A percentile compares a stretch with the other conserved stretches of the same genome.
Evolutionary conservation across 2,113 vertebrate species (phyloP).

Genomic region (Corythornis vintsioides): DNA sequence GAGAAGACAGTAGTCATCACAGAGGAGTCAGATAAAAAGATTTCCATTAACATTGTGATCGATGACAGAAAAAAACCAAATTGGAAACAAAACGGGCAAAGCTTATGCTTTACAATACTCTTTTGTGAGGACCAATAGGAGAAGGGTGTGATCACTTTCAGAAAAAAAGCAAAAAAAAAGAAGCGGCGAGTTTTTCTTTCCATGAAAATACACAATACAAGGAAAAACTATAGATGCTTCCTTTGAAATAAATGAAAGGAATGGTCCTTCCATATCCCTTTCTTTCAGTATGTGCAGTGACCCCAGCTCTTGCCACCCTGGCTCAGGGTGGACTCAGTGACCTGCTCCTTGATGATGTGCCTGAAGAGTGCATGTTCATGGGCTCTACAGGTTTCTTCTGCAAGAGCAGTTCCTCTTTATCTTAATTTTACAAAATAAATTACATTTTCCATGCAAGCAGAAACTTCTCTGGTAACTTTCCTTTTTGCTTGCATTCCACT

Average conservation of each 20-base stretch:
- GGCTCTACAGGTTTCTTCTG: background rate
- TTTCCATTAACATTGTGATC: background rate
- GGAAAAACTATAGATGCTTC: background rate
- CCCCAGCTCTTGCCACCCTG: background rate
- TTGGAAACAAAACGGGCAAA: background rate
- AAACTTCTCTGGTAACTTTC: background rate
- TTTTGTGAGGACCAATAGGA: background rate
- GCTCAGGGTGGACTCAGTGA: background rate
- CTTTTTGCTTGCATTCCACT: background rate
- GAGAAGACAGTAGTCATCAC: background rate
- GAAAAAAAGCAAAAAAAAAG: background rate
- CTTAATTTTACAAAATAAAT: background rate
- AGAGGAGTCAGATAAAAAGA: background rate
- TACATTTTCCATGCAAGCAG: background rate
- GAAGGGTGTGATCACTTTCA: background rate
- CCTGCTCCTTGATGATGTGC: background rate
- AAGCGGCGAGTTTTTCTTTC: background rate
- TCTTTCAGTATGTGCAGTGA: background rate
- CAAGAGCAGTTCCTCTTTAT: background rate
- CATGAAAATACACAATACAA: background rate
- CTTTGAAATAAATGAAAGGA: background rate
- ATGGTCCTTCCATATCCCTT: background rate
- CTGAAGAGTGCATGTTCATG: fast-evolving
- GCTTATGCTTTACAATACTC: background rate
- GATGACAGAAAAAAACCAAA: background rate